These are phyloP conservation scores for Eira barbara DNA, from an alignment of 2,113 vertebrate species.

Conservation along the genomic window DNA sequence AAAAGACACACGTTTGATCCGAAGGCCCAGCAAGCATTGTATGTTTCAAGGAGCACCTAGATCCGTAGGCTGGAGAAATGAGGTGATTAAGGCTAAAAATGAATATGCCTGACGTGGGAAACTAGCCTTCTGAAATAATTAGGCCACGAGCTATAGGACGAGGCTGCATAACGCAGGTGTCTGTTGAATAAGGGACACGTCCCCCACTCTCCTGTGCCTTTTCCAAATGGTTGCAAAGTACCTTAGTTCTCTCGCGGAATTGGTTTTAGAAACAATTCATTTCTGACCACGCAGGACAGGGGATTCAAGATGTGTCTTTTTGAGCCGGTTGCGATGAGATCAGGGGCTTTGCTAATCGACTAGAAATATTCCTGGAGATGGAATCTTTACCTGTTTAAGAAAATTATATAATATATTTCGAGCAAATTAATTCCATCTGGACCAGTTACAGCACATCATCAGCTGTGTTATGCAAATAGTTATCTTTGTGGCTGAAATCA, in stretches of 20 bases:
- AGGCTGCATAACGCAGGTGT: background rate
- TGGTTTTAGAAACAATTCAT: constrained; percentile 49
- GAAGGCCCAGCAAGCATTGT: background rate
- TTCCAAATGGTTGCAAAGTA: background rate
- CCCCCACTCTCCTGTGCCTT: background rate
- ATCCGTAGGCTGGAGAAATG: constrained; percentile 33
- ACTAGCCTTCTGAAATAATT: constrained; percentile 52
- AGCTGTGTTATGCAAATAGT: constrained; percentile 82
- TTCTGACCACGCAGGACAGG: background rate
- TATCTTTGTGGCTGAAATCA: constrained; percentile 83
- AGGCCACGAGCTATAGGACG: background rate
- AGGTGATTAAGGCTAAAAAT: constrained; percentile 58
- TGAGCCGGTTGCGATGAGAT: constrained; percentile 77
- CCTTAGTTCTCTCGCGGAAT: background rate
- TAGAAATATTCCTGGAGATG: constrained; percentile 75
- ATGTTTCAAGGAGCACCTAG: rapidly evolving
- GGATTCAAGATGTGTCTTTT: constrained; percentile 53
- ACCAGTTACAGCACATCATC: constrained; percentile 79
- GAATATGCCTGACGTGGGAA: constrained; percentile 44
- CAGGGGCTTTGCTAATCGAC: constrained; percentile 80
- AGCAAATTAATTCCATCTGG: constrained; percentile 82
- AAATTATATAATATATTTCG: constrained; percentile 79
- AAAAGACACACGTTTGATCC: background rate
- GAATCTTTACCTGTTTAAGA: constrained; percentile 82
- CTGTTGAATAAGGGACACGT: background rate